A percentile compares a stretch with the other conserved stretches of the same genome.
Evolutionary conservation across 2,888 invertebrate species (phyloP).

Genomic region (Eustalomyia histrio): DNA sequence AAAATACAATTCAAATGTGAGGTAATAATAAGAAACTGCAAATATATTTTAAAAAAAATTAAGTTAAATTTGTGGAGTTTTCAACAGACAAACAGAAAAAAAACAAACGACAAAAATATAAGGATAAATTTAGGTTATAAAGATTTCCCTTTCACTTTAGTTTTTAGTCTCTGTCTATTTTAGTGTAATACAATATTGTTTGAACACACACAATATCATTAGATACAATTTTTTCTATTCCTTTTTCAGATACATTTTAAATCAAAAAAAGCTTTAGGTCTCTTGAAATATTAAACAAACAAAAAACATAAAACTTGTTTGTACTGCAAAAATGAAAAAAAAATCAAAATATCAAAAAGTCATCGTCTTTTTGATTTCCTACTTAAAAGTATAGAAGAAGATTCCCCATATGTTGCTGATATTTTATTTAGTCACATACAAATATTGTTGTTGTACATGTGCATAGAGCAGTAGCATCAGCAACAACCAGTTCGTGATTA

Average conservation of each 20-base stretch:
- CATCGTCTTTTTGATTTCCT: conserved; percentile 40
- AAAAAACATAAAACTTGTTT: not conserved
- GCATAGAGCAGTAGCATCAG: conserved; percentile 7
- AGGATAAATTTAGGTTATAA: conserved; percentile 44
- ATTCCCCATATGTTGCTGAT: conserved; percentile 31
- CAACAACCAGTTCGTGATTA: conserved; percentile 50
- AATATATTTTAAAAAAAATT: not conserved
- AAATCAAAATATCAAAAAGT: conserved; percentile 14
- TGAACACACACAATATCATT: not conserved
- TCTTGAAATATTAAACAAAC: not conserved
- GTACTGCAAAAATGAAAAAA: not conserved
- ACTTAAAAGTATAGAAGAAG: conserved; percentile 18
- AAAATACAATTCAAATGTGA: conserved; percentile 39
- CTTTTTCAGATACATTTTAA: not conserved
- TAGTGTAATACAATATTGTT: conserved; percentile 1
- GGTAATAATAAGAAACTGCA: conserved; percentile 26
- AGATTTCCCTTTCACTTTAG: conserved; percentile 31
- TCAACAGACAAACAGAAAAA: not conserved
- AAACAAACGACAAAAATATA: not conserved
- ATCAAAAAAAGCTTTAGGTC: not conserved
- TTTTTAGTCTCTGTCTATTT: not conserved
- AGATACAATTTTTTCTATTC: not conserved
- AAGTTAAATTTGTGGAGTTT: not conserved
- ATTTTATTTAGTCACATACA: conserved; percentile 25
- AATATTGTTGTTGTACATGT: not conserved